Conservation (phyloP, 2,797 vertebrate genomes). For the Falco naumanni region DNA sequence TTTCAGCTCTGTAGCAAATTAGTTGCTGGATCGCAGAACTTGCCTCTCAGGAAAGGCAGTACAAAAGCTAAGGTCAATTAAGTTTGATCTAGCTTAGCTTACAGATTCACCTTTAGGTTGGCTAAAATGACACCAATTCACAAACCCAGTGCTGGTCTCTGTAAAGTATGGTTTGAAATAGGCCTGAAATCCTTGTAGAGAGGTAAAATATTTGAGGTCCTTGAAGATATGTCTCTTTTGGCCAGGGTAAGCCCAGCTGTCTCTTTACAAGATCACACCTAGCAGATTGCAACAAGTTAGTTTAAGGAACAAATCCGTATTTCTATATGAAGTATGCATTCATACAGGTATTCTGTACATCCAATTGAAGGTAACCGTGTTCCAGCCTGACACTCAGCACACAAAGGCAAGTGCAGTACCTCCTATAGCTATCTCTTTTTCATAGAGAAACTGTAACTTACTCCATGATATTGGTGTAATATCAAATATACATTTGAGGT, state of each 20-base stretch:
- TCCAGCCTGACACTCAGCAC: neutral
- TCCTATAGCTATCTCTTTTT: neutral
- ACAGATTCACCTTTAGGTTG: neutral
- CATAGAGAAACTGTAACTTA: neutral
- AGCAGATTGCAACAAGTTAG: neutral
- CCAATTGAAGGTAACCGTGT: neutral
- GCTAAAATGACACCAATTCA: neutral
- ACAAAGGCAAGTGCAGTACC: neutral
- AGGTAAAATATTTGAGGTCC: neutral
- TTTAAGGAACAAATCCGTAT: neutral
- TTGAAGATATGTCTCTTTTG: neutral
- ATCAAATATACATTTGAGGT: neutral
- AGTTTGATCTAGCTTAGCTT: neutral
- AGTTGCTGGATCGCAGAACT: neutral
- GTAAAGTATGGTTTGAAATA: neutral
- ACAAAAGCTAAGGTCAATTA: conserved; percentile 31
- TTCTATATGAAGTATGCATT: neutral
- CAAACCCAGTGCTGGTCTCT: neutral
- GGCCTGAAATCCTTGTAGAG: neutral
- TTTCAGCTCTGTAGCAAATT: conserved; percentile 31
- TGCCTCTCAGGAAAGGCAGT: neutral
- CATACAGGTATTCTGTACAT: neutral
- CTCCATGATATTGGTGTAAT: neutral
- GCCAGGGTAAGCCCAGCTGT: neutral
- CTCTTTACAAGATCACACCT: neutral